Base-by-base conservation (phyloP, 2,888 invertebrate species). In the Ophion costatus region DNA sequence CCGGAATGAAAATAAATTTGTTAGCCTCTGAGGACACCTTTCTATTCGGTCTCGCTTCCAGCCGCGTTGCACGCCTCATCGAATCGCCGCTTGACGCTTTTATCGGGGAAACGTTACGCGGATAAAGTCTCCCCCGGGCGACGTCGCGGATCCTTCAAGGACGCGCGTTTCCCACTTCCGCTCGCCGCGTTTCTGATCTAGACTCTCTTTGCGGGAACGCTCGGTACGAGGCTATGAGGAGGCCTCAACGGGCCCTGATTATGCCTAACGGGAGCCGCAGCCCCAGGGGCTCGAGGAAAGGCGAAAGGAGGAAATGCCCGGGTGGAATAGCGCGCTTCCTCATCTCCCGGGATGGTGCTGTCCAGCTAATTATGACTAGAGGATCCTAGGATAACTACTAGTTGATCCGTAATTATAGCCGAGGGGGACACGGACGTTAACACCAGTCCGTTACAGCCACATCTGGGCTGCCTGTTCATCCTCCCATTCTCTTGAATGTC, bases 251-350 rank as follows among this genome's bases (percentile, higher is more conserved):
- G n/a, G 70, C 45, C 10, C 33, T 64, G 38, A 71, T 74, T 17
- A 11, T 38, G 77, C n/a, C 56, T 38, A 17, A 24, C n/a, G 14
- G 20, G 45, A 11, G 11, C 61, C 51, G 11, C 83, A 86, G 29
- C 29, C 86, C 82, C 79, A 83, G 87, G 88, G 20, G 38, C 77
- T 61, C 7, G 51, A 20, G 38, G 64, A 14, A 42, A 64, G 22
- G 70, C 75, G 70, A 80, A 70, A 80, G 64, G 79, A 80, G 79
- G 80, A 83, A 83, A 64, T 71, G 42, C 45, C 45, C 63, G 75
- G 24, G 33, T 20, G 64, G 66, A 66, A 66, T 11, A 66, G 51
- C n/a, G 24, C 57, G 24, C 59, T 57, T 38, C 73, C 11, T 57
- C 33, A 59, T 59, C 59, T 73, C 59, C 59, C 42, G 59, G 22